Evolutionary conservation across 2,888 invertebrate species (phyloP).

Genomic region (Cataglyphis livida): DNA sequence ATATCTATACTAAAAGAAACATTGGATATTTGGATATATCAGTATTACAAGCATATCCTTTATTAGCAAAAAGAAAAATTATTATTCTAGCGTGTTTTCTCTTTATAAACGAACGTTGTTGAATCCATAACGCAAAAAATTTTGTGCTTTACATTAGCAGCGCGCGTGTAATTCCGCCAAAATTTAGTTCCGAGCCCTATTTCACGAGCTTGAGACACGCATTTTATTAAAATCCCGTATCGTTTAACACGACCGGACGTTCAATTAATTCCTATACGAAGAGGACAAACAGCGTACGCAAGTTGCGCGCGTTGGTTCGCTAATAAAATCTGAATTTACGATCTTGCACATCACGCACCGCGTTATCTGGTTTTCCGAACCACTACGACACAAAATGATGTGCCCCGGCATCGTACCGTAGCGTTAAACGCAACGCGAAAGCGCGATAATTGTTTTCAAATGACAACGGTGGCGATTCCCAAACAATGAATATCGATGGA

Average conservation of each 20-base stretch:
- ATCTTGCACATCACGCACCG: slow-evolving; percentile 71
- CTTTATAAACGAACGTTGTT: not conserved
- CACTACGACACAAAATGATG: slow-evolving; percentile 76
- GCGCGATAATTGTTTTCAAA: slow-evolving; percentile 76
- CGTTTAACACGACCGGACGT: slow-evolving; percentile 55
- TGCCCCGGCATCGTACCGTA: slow-evolving; percentile 65
- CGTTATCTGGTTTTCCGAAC: slow-evolving; percentile 76
- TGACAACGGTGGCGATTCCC: slow-evolving; percentile 73
- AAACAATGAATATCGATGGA: slow-evolving; percentile 75
- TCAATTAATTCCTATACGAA: slow-evolving; percentile 67
- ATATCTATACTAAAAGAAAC: not conserved
- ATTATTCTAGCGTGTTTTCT: slow-evolving; percentile 6
- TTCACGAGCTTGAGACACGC: slow-evolving; percentile 28
- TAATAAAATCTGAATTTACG: slow-evolving; percentile 76
- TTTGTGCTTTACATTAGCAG: slow-evolving; percentile 9
- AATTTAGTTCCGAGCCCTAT: not conserved
- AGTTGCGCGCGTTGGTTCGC: slow-evolving; percentile 55
- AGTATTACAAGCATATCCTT: not conserved
- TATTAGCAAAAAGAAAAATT: not conserved
- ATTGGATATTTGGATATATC: not conserved
- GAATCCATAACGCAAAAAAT: slow-evolving; percentile 24
- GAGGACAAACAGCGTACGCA: slow-evolving; percentile 27
- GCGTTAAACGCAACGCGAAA: slow-evolving; percentile 72
- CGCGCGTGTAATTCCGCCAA: not conserved
- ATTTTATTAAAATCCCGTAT: slow-evolving; percentile 59